Evolutionary conservation across 2,113 vertebrate genomes (phyloP), one percentile per base, ranked within the genome.

Genomic region (Psephotus haematonotus): DNA sequence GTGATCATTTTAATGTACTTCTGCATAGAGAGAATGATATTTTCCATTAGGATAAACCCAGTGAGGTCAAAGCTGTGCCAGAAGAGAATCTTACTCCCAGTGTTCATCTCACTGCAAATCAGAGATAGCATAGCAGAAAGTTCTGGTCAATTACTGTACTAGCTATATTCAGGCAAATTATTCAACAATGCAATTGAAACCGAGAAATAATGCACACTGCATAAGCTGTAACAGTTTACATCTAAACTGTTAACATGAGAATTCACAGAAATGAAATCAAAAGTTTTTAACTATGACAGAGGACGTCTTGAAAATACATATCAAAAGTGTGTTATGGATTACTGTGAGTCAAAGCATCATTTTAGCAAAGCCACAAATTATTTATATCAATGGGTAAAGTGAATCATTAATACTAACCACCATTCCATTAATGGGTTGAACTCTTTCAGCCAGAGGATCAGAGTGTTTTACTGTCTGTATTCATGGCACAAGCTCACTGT

Each of bases 301-400:
- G 89, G 31, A 79, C 88, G 29, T 81, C 86, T 95, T 96, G n/a
- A 93, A 88, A 92, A 87, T 65, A 96, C 37, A 46, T 84, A 93
- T 44, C 9, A 6, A 81, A 88, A 60, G 4, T 6, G 14, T 16
- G 3, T 88, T 78, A 95, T 23, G 23, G 70, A 75, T 96, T 96
- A n/a, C 65, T 92, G 93, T 57, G 28, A 67, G 24, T 57, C 71
- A 92, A 90, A 76, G 57, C 25, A 76, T 19, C n/a, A 4, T 49
- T 91, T 91, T 37, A 90, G 84, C 24, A 91, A 89, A 95, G 79
- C 70, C 67, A 91, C 82, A 69, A 84, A 92, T 87, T 91, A 85
- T 82, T 94, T 87, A 72, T 60, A 82, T 62, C 76, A 67, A 77
- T 20, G 20, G 12, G 24, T 60, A 60, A 92, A 17, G 8, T 23